Evolutionary conservation across 1,140 invertebrate species (phyloP).

Genomic region (Drosophila ohnishii): DNA sequence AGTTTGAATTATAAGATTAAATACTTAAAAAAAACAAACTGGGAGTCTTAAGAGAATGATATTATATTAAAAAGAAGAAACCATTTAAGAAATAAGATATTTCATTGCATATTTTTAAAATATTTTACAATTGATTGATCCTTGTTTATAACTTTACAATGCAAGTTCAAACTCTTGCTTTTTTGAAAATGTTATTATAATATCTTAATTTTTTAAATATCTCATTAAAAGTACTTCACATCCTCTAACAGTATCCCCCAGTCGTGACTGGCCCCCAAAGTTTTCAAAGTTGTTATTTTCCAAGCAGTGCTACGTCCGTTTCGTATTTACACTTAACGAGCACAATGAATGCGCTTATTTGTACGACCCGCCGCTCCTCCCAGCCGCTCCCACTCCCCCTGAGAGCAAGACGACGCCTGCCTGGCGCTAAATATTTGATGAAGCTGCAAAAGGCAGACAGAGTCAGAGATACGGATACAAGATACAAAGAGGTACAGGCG

Average conservation of each 20-base stretch:
- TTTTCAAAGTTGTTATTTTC: slow-evolving; percentile 50
- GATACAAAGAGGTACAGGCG: slow-evolving; percentile 27
- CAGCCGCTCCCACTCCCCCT: neutral
- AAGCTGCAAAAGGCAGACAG: slow-evolving; percentile 58
- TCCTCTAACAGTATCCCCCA: slow-evolving; percentile 13
- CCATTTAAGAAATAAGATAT: neutral
- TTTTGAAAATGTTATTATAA: neutral
- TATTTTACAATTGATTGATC: neutral
- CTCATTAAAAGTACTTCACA: neutral
- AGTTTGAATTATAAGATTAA: neutral
- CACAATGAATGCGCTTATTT: slow-evolving; percentile 70
- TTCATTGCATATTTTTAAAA: neutral
- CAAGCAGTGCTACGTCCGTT: slow-evolving; percentile 70
- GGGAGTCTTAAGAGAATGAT: too few species aligned
- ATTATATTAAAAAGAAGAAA: neutral
- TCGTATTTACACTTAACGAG: slow-evolving; percentile 76
- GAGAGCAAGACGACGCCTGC: slow-evolving; percentile 44
- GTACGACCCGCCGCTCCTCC: slow-evolving; percentile 9
- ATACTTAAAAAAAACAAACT: neutral
- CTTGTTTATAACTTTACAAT: neutral
- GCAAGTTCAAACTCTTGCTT: neutral
- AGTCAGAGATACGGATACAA: slow-evolving; percentile 34
- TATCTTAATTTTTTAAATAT: too few species aligned
- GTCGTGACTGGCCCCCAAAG: slow-evolving; percentile 1
- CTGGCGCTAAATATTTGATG: slow-evolving; percentile 79